phyloP scores from a whole-genome alignment of 2,888 invertebrate genomes.

The Lagria hirta region DNA sequence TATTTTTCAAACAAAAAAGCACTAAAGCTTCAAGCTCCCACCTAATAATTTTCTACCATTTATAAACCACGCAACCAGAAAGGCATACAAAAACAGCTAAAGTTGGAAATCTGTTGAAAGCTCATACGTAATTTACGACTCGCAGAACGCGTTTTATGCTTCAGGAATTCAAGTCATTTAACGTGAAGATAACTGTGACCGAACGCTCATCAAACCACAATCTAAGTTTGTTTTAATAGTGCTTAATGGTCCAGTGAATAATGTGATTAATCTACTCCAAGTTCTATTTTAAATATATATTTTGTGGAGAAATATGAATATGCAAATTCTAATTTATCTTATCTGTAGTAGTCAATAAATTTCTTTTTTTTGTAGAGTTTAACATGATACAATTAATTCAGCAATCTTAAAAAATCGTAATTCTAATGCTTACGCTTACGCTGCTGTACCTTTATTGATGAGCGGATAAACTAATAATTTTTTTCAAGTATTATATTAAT shows the following conservation, averaged over 20 bases:
- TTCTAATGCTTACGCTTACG: too few relatives aligned
- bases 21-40: conserved; percentile 3
- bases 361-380: too few relatives aligned
- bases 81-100: conserved; percentile 8
- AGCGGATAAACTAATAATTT: too few relatives aligned
- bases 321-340: too few relatives aligned
- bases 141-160: conserved; percentile 6
- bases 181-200: conserved; percentile 5
- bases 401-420: too few relatives aligned
- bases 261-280: too few relatives aligned
- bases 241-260: not conserved
- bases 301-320: too few relatives aligned
- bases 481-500: too few relatives aligned
- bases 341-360: too few relatives aligned
- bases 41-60: conserved; percentile 5
- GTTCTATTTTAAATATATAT: too few relatives aligned
- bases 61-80: conserved; percentile 3
- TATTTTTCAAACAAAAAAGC: conserved; percentile 2
- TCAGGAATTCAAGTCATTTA: conserved; percentile 3
- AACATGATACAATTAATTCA: too few relatives aligned
- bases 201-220: not conserved
- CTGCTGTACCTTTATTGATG: too few relatives aligned
- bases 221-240: conserved; percentile 4
- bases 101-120: conserved; percentile 4
- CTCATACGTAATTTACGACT: conserved; percentile 7